Evolutionary conservation across 92 coral and sea anemone species (phyloP).

Genomic region (Bergia sp.): DNA sequence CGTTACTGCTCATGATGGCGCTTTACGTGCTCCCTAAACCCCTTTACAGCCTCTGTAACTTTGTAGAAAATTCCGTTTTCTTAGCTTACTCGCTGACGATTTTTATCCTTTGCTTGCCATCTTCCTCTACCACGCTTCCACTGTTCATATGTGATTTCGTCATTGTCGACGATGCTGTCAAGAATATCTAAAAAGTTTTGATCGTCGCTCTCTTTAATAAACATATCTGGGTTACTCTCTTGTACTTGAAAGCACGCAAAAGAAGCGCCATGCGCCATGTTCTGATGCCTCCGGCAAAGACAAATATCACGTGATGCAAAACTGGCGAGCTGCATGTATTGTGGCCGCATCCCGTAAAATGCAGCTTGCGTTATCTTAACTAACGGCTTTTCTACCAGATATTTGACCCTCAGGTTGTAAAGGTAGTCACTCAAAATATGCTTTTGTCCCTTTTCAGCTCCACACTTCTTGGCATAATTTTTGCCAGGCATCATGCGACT

Average conservation of each 20-base stretch:
- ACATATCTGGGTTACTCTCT: slow-evolving; percentile 2
- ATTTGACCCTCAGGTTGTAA: slow-evolving; percentile 49
- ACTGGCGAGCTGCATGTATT: slow-evolving; percentile 33
- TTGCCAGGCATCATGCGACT: slow-evolving; percentile 64
- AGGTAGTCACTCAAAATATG: slow-evolving; percentile 46
- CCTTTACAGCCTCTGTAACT: slow-evolving; percentile 7
- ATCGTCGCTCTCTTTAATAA: slow-evolving; percentile 13
- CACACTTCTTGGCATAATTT: slow-evolving; percentile 51
- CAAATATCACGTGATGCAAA: slow-evolving; percentile 56
- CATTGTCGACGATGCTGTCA: slow-evolving; percentile 16
- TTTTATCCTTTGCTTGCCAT: slow-evolving; percentile 9
- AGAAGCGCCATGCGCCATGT: slow-evolving; percentile 47
- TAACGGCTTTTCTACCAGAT: slow-evolving; percentile 51
- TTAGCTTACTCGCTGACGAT: slow-evolving; percentile 13
- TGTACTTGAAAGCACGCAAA: slow-evolving; percentile 44
- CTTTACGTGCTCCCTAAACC: slow-evolving; percentile 2
- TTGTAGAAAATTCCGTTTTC: slow-evolving; percentile 21
- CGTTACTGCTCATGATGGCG: slow-evolving; percentile 1
- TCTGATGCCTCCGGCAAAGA: slow-evolving; percentile 54
- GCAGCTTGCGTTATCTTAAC: slow-evolving; percentile 52
- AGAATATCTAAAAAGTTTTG: neutral
- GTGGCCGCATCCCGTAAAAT: slow-evolving; percentile 48
- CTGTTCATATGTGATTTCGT: slow-evolving; percentile 18
- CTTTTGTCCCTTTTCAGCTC: slow-evolving; percentile 53
- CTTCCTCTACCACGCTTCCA: slow-evolving; percentile 5